These are phyloP conservation scores for Psilopsiagon aymara DNA, from an alignment of 2,113 vertebrate genomes.

Conservation along the genomic window DNA sequence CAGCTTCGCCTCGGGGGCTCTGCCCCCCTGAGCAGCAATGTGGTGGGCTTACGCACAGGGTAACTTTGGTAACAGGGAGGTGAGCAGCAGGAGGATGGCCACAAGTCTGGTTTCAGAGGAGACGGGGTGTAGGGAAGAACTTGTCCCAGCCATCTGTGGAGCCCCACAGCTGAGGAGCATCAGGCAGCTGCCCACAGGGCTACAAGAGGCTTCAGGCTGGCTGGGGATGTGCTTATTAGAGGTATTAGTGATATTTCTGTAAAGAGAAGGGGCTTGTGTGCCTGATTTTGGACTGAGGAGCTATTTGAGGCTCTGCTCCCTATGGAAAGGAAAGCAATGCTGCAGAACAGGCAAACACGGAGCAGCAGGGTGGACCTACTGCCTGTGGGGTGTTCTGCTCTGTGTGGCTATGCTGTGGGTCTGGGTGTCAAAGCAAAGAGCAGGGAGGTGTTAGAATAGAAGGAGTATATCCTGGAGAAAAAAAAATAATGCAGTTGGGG, in stretches of 20 bases:
- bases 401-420: background rate
- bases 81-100: too few species aligned
- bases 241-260: rapidly evolving
- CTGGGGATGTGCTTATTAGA: rapidly evolving
- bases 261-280: rapidly evolving
- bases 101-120: background rate
- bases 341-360: background rate
- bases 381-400: background rate
- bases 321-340: background rate
- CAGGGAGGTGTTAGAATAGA: background rate
- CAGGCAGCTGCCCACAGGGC: background rate
- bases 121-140: background rate
- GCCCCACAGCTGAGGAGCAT: background rate
- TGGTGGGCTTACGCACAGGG: background rate
- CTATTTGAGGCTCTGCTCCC: background rate
- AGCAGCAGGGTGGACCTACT: background rate
- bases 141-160: background rate
- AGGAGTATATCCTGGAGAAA: background rate
- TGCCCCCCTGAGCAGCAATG: background rate
- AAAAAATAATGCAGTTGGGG: background rate
- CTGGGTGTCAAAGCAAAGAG: background rate
- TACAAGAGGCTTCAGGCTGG: background rate
- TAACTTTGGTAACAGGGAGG: background rate
- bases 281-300: background rate
- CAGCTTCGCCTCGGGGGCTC: too few species aligned